A percentile compares a stretch with the other conserved stretches of the same genome.
Evolutionary conservation across 2,888 invertebrate genomes (phyloP).

Genomic region (Cephus spinipes): DNA sequence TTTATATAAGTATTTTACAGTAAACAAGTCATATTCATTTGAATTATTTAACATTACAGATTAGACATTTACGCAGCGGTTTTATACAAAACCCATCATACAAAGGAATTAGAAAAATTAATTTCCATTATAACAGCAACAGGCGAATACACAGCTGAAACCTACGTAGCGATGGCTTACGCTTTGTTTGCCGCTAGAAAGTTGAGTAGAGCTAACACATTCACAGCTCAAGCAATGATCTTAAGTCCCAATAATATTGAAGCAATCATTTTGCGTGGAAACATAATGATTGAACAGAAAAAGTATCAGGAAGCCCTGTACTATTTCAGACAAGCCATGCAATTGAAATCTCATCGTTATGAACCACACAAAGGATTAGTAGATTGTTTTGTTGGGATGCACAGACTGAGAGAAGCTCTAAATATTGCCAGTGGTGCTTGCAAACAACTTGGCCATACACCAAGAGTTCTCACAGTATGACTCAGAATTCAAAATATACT

Average conservation of each 20-base stretch:
- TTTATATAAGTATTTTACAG: constrained; percentile 34
- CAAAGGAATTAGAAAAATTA: constrained; percentile 74
- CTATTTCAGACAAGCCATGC: constrained; percentile 77
- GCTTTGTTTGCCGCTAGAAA: constrained; percentile 75
- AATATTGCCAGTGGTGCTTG: constrained; percentile 79
- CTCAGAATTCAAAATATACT: neutral
- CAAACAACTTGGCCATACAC: constrained; percentile 78
- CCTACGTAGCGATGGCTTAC: constrained; percentile 84
- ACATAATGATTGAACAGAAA: constrained; percentile 74
- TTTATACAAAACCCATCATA: constrained; percentile 71
- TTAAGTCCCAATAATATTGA: constrained; percentile 77
- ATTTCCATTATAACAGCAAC: constrained; percentile 67
- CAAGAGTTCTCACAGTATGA: constrained; percentile 79
- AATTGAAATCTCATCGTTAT: constrained; percentile 74
- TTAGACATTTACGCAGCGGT: constrained; percentile 76
- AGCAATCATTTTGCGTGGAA: constrained; percentile 80
- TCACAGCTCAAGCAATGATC: constrained; percentile 79
- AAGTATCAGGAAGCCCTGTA: constrained; percentile 75
- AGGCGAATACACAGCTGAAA: constrained; percentile 73
- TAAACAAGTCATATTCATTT: constrained; percentile 18
- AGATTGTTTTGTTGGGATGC: constrained; percentile 77
- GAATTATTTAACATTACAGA: constrained; percentile 62
- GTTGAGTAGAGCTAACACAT: constrained; percentile 77
- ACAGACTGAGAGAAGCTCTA: constrained; percentile 78
- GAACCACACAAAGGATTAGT: constrained; percentile 85